A percentile compares a stretch with the other conserved stretches of the same genome.
phyloP scores from a whole-genome alignment of 2,888 invertebrate genomes.

The Rotaria magnacalcarata region DNA sequence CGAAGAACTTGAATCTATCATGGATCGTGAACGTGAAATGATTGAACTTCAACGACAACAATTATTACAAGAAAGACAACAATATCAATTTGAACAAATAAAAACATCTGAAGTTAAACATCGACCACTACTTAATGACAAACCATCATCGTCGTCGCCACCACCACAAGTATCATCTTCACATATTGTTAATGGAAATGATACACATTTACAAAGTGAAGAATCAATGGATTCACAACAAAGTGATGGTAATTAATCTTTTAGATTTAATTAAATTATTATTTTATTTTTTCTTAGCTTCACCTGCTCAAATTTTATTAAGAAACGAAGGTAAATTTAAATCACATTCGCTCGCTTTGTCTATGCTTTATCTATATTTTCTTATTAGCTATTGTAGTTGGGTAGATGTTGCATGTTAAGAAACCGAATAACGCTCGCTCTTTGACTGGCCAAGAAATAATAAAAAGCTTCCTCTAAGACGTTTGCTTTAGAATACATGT shows the following conservation, averaged over 20 bases:
- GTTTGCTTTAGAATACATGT: neutral
- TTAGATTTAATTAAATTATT: neutral
- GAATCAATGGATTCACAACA: conserved; percentile 33
- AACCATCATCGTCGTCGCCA: neutral
- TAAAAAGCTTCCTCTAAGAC: neutral
- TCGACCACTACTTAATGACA: neutral
- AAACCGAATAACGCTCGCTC: neutral
- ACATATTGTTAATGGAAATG: neutral
- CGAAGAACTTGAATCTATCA: conserved; percentile 78
- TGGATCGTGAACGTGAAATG: conserved; percentile 45
- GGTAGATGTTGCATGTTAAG: neutral
- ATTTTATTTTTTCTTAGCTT: neutral
- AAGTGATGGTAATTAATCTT: neutral
- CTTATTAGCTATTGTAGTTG: neutral
- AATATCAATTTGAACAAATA: conserved; percentile 46
- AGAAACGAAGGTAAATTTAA: neutral
- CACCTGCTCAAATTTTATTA: neutral
- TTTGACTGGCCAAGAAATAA: neutral
- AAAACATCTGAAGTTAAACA: conserved; percentile 38
- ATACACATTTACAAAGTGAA: conserved; percentile 28
- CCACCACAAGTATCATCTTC: neutral
- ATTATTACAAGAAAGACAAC: conserved; percentile 44
- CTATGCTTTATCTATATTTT: neutral
- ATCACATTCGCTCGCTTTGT: neutral
- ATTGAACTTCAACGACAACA: conserved; percentile 37